A percentile compares a stretch with the other conserved stretches of the same genome.
phyloP scores from a whole-genome alignment of 1,140 invertebrate species.

The Bombus superbus region DNA sequence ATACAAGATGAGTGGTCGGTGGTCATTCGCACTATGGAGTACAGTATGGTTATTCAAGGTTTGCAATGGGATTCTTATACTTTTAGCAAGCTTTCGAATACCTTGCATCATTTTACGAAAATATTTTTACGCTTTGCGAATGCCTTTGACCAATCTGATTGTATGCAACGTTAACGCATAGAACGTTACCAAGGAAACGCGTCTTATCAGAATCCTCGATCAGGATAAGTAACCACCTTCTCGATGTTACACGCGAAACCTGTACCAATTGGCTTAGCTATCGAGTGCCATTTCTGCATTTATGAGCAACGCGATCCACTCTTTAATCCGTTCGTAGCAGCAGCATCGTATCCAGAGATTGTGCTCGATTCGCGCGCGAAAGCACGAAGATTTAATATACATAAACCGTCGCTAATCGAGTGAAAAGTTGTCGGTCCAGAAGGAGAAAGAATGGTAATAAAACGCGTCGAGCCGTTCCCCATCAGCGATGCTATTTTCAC shows the following conservation, averaged over 20 bases:
- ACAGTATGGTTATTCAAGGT: neutral
- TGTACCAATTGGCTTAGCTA: neutral
- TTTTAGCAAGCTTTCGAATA: no score
- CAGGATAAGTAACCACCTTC: neutral
- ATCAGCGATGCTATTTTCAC: constrained; percentile 46
- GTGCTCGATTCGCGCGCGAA: neutral
- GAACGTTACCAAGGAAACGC: neutral
- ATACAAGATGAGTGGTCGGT: neutral
- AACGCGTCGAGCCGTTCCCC: constrained; percentile 20
- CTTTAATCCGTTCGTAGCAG: neutral
- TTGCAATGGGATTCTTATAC: neutral
- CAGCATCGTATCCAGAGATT: no score
- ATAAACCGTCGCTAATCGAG: constrained; percentile 10
- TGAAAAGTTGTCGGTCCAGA: constrained; percentile 37
- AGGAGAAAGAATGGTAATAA: neutral
- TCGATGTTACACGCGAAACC: neutral
- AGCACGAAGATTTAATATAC: neutral
- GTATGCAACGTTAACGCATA: no score
- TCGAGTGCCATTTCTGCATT: neutral
- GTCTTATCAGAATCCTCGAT: neutral
- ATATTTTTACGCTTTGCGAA: neutral
- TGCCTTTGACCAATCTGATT: neutral
- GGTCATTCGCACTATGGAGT: neutral
- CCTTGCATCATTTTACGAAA: neutral
- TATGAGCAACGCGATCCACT: neutral